Evolutionary conservation across 2,888 invertebrate genomes (phyloP), one percentile per base, ranked within the genome.

Genomic region (Amblyjoppa fuscipennis): DNA sequence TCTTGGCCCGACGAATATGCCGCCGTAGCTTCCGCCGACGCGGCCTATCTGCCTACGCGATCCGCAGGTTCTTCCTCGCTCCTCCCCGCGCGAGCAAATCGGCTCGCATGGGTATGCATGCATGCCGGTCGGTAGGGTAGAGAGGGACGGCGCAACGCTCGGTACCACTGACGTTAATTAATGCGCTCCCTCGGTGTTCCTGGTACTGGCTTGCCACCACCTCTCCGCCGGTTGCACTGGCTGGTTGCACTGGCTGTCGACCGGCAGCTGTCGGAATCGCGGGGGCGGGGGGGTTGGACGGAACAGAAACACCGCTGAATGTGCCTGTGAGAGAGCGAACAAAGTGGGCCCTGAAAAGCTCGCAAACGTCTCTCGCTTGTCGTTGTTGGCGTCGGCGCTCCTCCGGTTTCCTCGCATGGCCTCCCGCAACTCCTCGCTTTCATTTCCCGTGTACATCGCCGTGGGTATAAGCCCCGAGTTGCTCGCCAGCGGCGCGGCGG

Each of bases 141-240:
- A 76, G 61, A 76, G 61, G 73, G 66, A 79, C 85, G 85, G 86
- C 83, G 87, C 87, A 85, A 88, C 83, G 84, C 88, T 85, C 85
- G 74, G 61, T 82, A 82, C 86, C 88, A 85, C 84, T 85, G 89
- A 89, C 89, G 89, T 89, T 91, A 91, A 91, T 91, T 91, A 91
- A 91, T 91, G 89, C 89, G 88, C 88, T 85, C 82, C 82, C 88
- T 80, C 82, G 86, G 87, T 87, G 87, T 87, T 90, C 85, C 88
- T 87, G 88, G 89, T 86, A 89, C 87, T 86, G 83, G 82, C 80
- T 49, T 13, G 66, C 73, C 68, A 76, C 76, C 77, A 66, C 68
- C 28, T 64, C 73, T 71, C 34, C 76, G 56, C 71, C 31, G 13
- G 9, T 28, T 68, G 51, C 75, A 66, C 75, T 34, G 64, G 64